Conservation (phyloP, 2,888 invertebrate species). For the Campopleginae sp. region DNA sequence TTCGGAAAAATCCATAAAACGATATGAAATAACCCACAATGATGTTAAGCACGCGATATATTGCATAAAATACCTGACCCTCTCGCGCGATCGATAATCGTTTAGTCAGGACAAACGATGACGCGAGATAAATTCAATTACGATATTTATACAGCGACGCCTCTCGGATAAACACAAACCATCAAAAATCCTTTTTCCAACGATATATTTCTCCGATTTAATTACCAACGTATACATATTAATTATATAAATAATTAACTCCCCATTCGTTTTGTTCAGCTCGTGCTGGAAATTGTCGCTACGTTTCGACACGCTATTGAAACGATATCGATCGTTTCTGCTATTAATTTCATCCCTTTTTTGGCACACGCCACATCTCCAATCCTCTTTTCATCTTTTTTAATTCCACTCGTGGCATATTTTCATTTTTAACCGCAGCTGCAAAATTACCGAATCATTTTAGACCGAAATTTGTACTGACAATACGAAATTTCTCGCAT, state of each 20-base stretch:
- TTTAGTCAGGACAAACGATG: slow-evolving; percentile 27
- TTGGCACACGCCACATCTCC: too few species aligned
- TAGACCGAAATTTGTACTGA: slow-evolving; percentile 1
- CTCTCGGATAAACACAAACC: neutral
- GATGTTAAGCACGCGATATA: slow-evolving; percentile 35
- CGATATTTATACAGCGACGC: slow-evolving; percentile 2
- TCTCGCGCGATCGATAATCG: slow-evolving; percentile 36
- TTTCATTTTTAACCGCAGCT: neutral
- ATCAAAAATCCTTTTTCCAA: neutral
- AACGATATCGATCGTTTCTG: neutral
- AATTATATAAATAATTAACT: neutral
- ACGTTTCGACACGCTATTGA: neutral
- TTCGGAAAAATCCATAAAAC: slow-evolving; percentile 43
- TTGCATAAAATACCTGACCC: slow-evolving; percentile 11
- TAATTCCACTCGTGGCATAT: neutral
- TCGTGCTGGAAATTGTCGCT: neutral
- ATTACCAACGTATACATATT: neutral
- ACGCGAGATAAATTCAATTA: slow-evolving; percentile 9
- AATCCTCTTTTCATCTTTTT: neutral
- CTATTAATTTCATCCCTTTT: neutral
- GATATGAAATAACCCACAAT: slow-evolving; percentile 11
- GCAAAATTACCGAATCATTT: neutral
- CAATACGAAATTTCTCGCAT: slow-evolving; percentile 3
- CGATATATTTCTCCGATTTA: neutral
- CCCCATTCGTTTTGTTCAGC: neutral